These are phyloP conservation scores for Capreolus pygargus DNA, from an alignment of 2,113 vertebrate genomes.

Conservation along the genomic window DNA sequence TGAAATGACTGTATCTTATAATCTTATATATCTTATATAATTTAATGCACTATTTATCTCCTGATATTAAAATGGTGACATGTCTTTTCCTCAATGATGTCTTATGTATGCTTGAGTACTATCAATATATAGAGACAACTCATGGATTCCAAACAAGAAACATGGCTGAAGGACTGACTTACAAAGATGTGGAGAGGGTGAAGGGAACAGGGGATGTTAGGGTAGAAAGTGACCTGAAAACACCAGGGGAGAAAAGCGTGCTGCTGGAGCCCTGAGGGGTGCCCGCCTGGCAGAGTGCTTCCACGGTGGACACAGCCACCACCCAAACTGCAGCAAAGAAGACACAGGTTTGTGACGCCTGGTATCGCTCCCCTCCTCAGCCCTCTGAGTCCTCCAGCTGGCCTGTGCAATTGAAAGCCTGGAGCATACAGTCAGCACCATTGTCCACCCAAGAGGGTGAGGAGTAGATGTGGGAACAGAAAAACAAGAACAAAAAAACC, in stretches of 20 bases:
- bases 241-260: neutral
- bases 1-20: neutral
- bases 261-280: neutral
- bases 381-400: neutral
- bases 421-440: neutral
- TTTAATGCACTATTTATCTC: neutral
- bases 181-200: neutral
- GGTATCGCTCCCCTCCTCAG: neutral
- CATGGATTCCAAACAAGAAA: neutral
- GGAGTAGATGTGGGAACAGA: neutral
- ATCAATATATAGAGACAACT: neutral
- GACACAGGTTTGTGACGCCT: fast-evolving
- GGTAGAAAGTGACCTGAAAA: neutral
- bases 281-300: neutral
- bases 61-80: neutral
- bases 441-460: neutral
- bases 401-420: neutral
- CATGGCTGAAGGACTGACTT: neutral
- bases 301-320: neutral
- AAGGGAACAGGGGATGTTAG: neutral
- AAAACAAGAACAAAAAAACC: neutral
- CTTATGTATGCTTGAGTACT: neutral
- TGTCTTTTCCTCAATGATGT: neutral
- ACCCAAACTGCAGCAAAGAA: neutral
- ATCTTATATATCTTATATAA: neutral